A percentile compares a stretch with the other conserved stretches of the same genome.
Conservation (phyloP, 2,113 vertebrate genomes). For the Rousettus leschenaultii region DNA sequence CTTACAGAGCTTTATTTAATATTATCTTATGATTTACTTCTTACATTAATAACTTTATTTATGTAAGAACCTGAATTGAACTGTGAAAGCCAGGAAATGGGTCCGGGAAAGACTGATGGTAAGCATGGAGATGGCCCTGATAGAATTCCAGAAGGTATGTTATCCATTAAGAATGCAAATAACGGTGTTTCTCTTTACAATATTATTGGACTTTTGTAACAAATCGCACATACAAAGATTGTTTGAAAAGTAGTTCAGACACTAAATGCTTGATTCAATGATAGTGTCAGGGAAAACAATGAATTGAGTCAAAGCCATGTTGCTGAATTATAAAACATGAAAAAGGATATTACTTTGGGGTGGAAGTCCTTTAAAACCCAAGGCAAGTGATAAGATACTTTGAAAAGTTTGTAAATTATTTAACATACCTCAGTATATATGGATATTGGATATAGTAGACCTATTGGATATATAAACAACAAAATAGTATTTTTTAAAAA, state of each 20-base stretch:
- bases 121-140: not conserved
- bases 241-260: not conserved
- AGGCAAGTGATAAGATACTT: not conserved
- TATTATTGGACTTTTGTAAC: not conserved
- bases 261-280: not conserved
- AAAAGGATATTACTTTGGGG: constrained; percentile 3
- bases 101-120: not conserved
- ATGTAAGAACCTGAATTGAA: not conserved
- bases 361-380: not conserved
- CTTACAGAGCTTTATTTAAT: not conserved
- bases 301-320: not conserved
- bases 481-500: not conserved
- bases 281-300: not conserved
- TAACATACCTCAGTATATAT: not conserved
- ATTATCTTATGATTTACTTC: not conserved
- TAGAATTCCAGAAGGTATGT: not conserved
- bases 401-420: not conserved
- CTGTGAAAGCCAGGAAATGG: not conserved
- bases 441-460: too few relatives aligned
- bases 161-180: not conserved
- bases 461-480: not conserved
- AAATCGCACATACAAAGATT: not conserved
- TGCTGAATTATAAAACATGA: constrained; percentile 18
- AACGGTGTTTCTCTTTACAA: not conserved
- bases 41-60: constrained; percentile 13